phyloP scores from a whole-genome alignment of 1,140 invertebrate species.

The Acyrthosiphon pisum region DNA sequence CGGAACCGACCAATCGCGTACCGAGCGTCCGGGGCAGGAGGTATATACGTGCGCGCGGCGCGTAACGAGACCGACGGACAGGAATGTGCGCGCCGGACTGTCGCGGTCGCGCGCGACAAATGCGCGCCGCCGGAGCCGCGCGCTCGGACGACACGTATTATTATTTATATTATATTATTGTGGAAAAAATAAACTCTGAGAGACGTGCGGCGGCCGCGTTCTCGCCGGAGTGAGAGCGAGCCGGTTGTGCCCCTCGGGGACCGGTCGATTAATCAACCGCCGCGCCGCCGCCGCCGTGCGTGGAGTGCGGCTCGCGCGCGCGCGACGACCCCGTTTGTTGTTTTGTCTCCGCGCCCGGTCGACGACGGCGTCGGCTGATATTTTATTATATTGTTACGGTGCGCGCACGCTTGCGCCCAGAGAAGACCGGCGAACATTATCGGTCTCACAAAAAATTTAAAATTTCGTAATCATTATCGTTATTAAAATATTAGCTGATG shows the following conservation, averaged over 20 bases:
- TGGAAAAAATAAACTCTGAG: neutral
- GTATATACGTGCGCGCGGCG: neutral
- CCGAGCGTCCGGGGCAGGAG: neutral
- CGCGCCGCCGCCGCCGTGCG: neutral
- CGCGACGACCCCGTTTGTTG: neutral
- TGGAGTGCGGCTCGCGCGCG: neutral
- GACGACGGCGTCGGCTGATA: neutral
- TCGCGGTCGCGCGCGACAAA: conserved; percentile 27
- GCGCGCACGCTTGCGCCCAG: neutral
- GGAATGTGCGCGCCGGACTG: conserved; percentile 29
- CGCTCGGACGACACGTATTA: conserved; percentile 28
- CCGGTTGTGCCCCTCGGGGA: conserved; percentile 45
- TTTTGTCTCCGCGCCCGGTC: neutral
- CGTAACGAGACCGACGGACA: conserved; percentile 24
- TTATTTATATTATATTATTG: conserved; percentile 11
- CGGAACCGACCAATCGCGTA: neutral
- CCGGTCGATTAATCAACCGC: conserved; percentile 57
- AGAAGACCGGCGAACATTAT: neutral
- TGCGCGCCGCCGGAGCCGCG: neutral
- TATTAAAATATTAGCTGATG: no score
- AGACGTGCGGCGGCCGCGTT: neutral
- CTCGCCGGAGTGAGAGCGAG: conserved; percentile 22
- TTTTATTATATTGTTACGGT: neutral
- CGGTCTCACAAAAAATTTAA: neutral
- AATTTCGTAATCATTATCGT: neutral